phyloP scores from a whole-genome alignment of 1,140 invertebrate genomes.

The Aphidius gifuensis region DNA sequence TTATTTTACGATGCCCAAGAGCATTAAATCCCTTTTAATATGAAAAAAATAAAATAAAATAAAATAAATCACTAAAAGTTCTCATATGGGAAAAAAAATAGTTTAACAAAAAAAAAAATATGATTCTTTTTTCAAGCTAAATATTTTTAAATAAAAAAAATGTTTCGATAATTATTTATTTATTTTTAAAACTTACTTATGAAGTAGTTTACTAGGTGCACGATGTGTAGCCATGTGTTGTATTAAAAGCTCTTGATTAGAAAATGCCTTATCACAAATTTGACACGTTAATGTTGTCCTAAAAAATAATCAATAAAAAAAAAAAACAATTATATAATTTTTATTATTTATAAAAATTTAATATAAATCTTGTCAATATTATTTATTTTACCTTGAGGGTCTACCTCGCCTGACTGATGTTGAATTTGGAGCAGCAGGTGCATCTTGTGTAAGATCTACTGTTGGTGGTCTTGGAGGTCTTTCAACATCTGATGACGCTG shows the following conservation, averaged over 20 bases:
- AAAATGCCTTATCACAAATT: conserved; percentile 57
- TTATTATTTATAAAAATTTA: conserved; percentile 2
- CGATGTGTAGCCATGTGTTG: conserved; percentile 55
- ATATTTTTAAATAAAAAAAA: no score
- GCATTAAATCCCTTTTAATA: no score
- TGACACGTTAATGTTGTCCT: conserved; percentile 50
- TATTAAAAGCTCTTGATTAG: conserved; percentile 52
- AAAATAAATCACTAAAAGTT: no score
- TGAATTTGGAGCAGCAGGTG: conserved; percentile 37
- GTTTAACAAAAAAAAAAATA: no score
- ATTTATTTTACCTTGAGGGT: conserved; percentile 40
- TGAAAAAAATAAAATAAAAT: no score
- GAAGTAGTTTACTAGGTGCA: conserved; percentile 52
- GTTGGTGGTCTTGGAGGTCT: conserved; percentile 57
- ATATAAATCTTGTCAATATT: background rate
- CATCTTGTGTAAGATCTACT: conserved; percentile 58
- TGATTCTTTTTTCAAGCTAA: background rate
- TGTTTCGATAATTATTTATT: background rate
- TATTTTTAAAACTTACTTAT: conserved; percentile 44
- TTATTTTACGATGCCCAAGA: no score
- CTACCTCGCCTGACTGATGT: conserved; percentile 44
- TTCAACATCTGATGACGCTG: conserved; percentile 40
- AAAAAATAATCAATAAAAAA: conserved; percentile 18
- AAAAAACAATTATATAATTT: conserved; percentile 6
- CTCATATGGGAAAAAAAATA: background rate